phyloP scores from a whole-genome alignment of 1,140 invertebrate species.

The Eueides isabella region DNA sequence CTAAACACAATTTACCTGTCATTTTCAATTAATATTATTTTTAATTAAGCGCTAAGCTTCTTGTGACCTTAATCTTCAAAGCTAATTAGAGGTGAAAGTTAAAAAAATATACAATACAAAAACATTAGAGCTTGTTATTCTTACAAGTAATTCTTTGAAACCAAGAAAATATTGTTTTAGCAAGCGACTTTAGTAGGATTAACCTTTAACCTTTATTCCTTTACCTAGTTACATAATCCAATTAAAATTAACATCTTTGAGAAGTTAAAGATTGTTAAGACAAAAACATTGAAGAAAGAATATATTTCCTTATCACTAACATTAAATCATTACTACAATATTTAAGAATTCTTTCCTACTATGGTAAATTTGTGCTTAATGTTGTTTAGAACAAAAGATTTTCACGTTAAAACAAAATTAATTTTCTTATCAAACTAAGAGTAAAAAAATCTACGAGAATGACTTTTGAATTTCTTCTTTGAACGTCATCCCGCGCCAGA shows the following conservation, averaged over 20 bases:
- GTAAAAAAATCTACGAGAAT: constrained; percentile 35
- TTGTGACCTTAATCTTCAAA: background rate
- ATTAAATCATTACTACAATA: no score
- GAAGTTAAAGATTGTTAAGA: background rate
- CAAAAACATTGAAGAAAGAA: background rate
- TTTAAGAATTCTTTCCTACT: no score
- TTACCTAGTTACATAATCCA: constrained; percentile 25
- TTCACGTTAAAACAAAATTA: background rate
- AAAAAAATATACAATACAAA: background rate
- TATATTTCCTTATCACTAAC: no score
- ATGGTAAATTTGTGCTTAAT: no score
- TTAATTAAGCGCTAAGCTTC: background rate
- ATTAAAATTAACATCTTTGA: constrained; percentile 22
- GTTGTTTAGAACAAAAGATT: background rate
- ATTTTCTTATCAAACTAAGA: constrained; percentile 12
- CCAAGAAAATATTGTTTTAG: constrained; percentile 20
- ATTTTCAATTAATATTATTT: background rate
- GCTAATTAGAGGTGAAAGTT: background rate
- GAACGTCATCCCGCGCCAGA: constrained; percentile 43
- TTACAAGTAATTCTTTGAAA: background rate
- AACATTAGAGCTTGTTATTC: background rate
- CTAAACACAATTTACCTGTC: background rate
- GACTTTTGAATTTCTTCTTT: constrained; percentile 39
- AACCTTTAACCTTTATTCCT: constrained; percentile 18
- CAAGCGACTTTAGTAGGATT: constrained; percentile 11